These are phyloP conservation scores for Limulus polyphemus DNA, from an alignment of 2,888 invertebrate genomes.

Conservation along the genomic window DNA sequence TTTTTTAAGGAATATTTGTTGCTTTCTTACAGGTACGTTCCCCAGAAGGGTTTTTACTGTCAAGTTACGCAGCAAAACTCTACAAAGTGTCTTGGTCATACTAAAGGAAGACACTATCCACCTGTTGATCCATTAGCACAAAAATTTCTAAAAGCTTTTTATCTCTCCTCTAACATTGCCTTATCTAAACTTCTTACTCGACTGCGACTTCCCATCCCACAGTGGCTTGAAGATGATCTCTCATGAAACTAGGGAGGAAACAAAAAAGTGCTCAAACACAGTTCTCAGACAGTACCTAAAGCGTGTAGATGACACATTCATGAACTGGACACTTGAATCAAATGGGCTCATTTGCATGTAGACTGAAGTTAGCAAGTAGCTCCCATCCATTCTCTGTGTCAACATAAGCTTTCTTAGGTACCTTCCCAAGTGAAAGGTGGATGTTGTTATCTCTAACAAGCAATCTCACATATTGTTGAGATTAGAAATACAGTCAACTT, in stretches of 20 bases:
- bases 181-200: constrained; percentile 75
- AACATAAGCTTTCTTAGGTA: no score
- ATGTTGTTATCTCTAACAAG: no score
- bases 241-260: background rate
- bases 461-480: no score
- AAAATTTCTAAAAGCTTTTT: constrained; percentile 73
- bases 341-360: no score
- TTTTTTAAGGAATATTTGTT: background rate
- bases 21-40: constrained; percentile 44
- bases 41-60: constrained; percentile 93
- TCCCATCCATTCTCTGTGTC: no score
- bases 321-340: no score
- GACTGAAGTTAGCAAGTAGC: no score
- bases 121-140: constrained; percentile 77
- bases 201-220: constrained; percentile 68
- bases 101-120: constrained; percentile 89
- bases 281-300: no score
- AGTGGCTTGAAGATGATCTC: constrained; percentile 86
- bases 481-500: no score
- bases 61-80: constrained; percentile 59
- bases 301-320: no score
- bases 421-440: no score
- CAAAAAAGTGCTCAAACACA: no score
- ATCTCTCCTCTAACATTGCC: constrained; percentile 80
- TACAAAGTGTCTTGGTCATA: constrained; percentile 87